These are phyloP conservation scores for Silurus aristotelis DNA, from an alignment of 2,797 vertebrate species.

Conservation along the genomic window DNA sequence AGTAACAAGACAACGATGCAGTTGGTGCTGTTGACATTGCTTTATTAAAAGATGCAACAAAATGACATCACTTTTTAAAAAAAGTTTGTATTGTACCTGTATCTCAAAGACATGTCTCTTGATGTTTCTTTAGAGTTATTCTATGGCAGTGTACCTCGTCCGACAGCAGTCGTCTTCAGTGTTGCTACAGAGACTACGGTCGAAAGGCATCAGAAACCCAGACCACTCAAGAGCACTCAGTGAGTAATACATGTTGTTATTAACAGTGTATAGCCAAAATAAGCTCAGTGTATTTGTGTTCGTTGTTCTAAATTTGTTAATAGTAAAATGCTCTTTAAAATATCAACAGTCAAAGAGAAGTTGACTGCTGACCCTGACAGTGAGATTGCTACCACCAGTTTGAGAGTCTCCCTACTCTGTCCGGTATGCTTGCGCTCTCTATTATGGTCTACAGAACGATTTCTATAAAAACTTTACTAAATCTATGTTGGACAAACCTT, in stretches of 20 bases:
- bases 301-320: background rate
- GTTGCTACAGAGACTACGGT: slow-evolving; percentile 93
- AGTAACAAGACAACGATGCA: slow-evolving; percentile 52
- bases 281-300: background rate
- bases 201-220: slow-evolving; percentile 97
- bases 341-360: slow-evolving; percentile 92
- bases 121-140: slow-evolving; percentile 85
- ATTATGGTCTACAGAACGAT: background rate
- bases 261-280: background rate
- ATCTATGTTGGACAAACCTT: background rate
- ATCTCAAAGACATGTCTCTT: background rate
- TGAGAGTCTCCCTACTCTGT: slow-evolving; percentile 95
- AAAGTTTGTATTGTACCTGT: background rate
- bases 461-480: background rate
- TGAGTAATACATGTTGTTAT: slow-evolving; percentile 67
- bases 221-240: slow-evolving; percentile 98
- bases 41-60: background rate
- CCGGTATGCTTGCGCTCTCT: slow-evolving; percentile 79
- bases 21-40: background rate
- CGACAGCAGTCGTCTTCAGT: slow-evolving; percentile 95
- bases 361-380: slow-evolving; percentile 96
- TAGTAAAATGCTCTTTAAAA: background rate
- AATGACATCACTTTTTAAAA: background rate
- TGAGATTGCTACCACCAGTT: slow-evolving; percentile 97
- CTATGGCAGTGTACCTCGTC: slow-evolving; percentile 98